Conservation (phyloP, 1,140 invertebrate species). For the Drosophila sp. region DNA sequence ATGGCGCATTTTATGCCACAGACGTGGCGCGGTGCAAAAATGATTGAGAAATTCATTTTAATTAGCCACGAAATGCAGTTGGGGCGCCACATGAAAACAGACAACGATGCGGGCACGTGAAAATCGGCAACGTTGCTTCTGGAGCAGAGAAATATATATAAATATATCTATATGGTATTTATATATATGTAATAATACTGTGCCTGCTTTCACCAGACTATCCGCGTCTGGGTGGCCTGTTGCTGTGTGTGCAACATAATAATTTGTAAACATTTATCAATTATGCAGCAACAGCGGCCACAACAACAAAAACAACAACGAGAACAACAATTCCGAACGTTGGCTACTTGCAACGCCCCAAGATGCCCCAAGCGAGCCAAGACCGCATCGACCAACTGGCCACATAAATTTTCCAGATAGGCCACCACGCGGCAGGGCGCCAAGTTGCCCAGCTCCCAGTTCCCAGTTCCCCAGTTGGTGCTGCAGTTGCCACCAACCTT, state of each 20-base stretch:
- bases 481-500: slow-evolving; percentile 1
- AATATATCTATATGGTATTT: too few relatives aligned
- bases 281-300: slow-evolving; percentile 74
- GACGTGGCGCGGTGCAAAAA: not conserved
- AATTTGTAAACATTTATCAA: slow-evolving; percentile 83
- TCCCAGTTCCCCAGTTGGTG: slow-evolving; percentile 6
- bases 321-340: slow-evolving; percentile 45
- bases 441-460: slow-evolving; percentile 4
- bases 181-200: slow-evolving; percentile 33
- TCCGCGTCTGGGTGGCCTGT: slow-evolving; percentile 64
- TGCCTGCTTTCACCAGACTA: slow-evolving; percentile 47
- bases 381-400: slow-evolving; percentile 52
- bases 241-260: slow-evolving; percentile 75
- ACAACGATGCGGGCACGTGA: slow-evolving; percentile 44
- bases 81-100: slow-evolving; percentile 33
- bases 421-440: slow-evolving; percentile 58
- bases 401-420: slow-evolving; percentile 73
- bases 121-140: slow-evolving; percentile 33
- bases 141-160: not conserved
- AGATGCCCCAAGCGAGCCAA: slow-evolving; percentile 40
- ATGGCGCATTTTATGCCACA: not conserved
- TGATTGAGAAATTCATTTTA: slow-evolving; percentile 68
- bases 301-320: slow-evolving; percentile 47
- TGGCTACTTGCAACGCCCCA: slow-evolving; percentile 47
- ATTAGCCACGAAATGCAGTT: slow-evolving; percentile 57